A percentile compares a stretch with the other conserved stretches of the same genome.
phyloP scores from a whole-genome alignment of 2,113 vertebrate genomes.

The Cromileptes altivelis region DNA sequence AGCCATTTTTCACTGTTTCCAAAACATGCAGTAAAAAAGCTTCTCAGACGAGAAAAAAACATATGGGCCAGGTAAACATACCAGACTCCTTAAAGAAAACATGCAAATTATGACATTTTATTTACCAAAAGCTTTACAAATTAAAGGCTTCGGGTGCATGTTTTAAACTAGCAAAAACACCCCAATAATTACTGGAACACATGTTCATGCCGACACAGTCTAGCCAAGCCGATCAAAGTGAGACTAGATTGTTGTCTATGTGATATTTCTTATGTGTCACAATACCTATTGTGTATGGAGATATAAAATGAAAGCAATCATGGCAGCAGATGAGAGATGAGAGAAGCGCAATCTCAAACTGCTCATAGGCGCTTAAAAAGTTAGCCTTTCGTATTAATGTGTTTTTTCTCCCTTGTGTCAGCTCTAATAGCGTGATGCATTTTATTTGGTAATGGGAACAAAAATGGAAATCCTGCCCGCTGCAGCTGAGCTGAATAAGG shows the following conservation, averaged over 20 bases:
- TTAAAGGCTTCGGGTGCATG: background rate
- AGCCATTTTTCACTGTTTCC: background rate
- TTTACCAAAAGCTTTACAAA: background rate
- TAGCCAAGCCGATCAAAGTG: background rate
- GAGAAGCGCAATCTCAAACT: conserved; percentile 34
- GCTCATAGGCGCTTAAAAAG: conserved; percentile 44
- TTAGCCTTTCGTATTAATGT: conserved; percentile 54
- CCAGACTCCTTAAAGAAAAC: background rate
- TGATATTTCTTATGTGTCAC: background rate
- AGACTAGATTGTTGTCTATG: background rate
- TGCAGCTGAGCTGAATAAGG: conserved; percentile 66
- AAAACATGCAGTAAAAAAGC: background rate
- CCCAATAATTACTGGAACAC: background rate
- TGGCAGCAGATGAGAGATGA: conserved; percentile 24
- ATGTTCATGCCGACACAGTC: background rate
- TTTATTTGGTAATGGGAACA: conserved; percentile 72
- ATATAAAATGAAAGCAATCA: conserved; percentile 14
- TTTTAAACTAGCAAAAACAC: background rate
- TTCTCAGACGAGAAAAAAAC: background rate
- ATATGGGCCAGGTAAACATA: background rate
- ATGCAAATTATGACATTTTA: background rate
- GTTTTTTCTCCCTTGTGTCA: conserved; percentile 41
- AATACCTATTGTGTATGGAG: background rate
- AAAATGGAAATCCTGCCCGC: conserved; percentile 62
- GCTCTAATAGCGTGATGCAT: conserved; percentile 54